Evolutionary conservation across 2,888 invertebrate species (phyloP), one percentile per base, ranked within the genome.

Genomic region (Tolmerus cingulatus): DNA sequence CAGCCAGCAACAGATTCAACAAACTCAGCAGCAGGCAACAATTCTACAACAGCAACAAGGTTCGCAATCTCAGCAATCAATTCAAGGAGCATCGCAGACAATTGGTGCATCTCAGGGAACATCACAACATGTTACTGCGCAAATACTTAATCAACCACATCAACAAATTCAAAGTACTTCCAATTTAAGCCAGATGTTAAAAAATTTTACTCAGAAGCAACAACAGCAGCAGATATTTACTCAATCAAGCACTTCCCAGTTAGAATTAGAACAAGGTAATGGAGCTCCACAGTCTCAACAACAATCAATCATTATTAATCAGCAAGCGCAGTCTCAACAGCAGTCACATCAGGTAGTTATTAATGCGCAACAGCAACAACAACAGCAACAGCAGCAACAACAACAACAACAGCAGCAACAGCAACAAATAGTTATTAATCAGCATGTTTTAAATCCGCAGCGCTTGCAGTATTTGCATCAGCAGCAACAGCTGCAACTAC

Each of bases 141-240:
- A 87, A 87, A 40, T 81, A n/a, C 34, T 81, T 16, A 74, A 74
- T 8, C 85, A 74, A 19, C 27, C 86, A 8, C 86, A 93, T 74
- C 93, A 93, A 86, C 93, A 93, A 89, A 93, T 93, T 88, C 93
- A 93, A 90, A 93, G 91, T 93, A 87, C 93, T 93, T 87, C 93
- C 93, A 93, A 93, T 90, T 90, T 93, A 16, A 93, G 93, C 87
- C 93, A 93, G 51, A 87, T 89, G 87, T 23, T 89, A n/a, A 89
- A 89, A 74, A 87, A 37, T 93, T 93, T 93, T 88, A 93, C 93
- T 9, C 93, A 93, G 4, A 93, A 91, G 87, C 93, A 93, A 87
- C 92, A 92, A 87, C 93, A 94, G 19, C 94, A 94, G 89, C 94
- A 94, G 88, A 93, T 94, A 87, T 87, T 87, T 34, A 57, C 46